These are phyloP conservation scores for Andricus curvator DNA, from an alignment of 2,888 invertebrate species.

Conservation along the genomic window DNA sequence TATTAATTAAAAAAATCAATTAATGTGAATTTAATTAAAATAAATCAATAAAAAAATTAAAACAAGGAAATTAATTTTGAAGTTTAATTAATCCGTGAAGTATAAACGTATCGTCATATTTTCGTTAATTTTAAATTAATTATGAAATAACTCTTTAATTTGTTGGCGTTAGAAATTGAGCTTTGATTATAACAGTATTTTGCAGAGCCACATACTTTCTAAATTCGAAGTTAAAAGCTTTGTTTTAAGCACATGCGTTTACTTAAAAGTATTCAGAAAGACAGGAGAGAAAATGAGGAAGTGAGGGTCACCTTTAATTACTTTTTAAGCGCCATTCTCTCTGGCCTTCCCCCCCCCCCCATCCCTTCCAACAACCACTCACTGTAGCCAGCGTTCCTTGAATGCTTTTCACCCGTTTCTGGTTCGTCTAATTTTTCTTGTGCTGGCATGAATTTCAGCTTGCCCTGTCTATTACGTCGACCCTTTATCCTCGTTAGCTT, in stretches of 20 bases:
- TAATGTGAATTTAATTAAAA: too few species aligned
- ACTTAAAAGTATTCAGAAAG: neutral
- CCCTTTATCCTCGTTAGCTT: neutral
- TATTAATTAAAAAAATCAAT: too few species aligned
- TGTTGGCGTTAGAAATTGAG: neutral
- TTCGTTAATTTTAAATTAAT: too few species aligned
- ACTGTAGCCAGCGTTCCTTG: neutral
- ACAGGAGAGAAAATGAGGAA: neutral
- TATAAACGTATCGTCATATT: too few species aligned
- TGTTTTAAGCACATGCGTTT: neutral
- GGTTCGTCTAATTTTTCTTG: conserved; percentile 4
- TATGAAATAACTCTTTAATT: neutral
- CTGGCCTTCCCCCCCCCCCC: neutral
- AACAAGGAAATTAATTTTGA: too few species aligned
- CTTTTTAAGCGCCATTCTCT: neutral
- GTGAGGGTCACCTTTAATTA: neutral
- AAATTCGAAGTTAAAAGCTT: neutral
- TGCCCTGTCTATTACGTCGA: neutral
- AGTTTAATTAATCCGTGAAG: too few species aligned
- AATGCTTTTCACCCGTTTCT: conserved; percentile 4
- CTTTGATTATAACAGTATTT: neutral
- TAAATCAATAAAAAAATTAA: too few species aligned
- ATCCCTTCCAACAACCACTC: too few species aligned
- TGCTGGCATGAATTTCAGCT: neutral
- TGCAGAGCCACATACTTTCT: neutral